phyloP scores from a whole-genome alignment of 2,113 vertebrate species.

The Vidua chalybeata region DNA sequence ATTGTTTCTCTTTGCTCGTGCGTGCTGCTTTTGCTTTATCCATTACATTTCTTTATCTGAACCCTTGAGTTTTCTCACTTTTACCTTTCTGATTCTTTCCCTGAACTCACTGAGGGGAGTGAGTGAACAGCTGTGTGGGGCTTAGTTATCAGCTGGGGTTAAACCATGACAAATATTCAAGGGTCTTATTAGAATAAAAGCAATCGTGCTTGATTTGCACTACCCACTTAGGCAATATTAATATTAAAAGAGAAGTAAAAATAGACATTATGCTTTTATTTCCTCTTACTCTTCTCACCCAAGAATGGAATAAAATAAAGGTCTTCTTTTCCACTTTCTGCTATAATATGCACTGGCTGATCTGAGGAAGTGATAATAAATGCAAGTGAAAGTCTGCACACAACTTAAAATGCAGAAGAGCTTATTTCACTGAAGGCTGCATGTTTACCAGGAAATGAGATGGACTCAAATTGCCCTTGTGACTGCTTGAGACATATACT shows the following conservation, averaged over 20 bases:
- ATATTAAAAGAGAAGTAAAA: constrained; percentile 17
- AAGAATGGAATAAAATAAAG: not conserved
- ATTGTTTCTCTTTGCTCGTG: not conserved
- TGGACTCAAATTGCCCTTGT: not conserved
- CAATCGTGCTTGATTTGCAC: not conserved
- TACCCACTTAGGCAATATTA: not conserved
- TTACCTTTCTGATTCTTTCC: not conserved
- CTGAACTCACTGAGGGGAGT: not conserved
- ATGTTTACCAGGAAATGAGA: constrained; percentile 13
- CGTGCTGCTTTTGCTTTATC: not conserved
- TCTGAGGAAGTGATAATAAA: constrained; percentile 15
- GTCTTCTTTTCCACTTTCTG: not conserved
- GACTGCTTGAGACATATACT: not conserved
- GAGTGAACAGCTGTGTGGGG: not conserved
- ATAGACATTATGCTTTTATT: not conserved
- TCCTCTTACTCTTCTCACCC: not conserved
- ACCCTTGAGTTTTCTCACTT: not conserved
- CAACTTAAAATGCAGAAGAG: not conserved
- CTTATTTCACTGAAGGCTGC: not conserved
- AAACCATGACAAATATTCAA: not conserved
- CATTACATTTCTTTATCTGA: not conserved
- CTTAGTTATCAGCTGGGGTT: not conserved
- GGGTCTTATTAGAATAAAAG: not conserved
- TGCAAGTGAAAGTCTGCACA: constrained; percentile 6
- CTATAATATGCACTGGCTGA: not conserved